phyloP scores from a whole-genome alignment of 2,797 vertebrate species.

The Sebastes melanostomus region DNA sequence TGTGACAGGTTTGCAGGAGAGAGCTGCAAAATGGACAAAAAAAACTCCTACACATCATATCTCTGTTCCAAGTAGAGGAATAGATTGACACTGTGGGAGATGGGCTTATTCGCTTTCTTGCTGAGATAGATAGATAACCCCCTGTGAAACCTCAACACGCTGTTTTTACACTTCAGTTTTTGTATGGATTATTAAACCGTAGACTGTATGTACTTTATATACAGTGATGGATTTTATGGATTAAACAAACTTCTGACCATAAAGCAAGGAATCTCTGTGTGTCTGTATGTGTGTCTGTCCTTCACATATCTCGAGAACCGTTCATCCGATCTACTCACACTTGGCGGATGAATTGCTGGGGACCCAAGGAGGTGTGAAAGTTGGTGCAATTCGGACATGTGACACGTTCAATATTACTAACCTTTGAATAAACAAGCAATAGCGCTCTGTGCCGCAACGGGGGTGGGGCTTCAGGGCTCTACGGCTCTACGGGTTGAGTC shows the following conservation, averaged over 20 bases:
- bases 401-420: not conserved
- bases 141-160: not conserved
- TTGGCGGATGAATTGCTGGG: not conserved
- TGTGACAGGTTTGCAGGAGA: not conserved
- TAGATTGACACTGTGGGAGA: not conserved
- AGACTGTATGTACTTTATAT: not conserved
- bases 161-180: not conserved
- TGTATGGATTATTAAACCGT: not conserved
- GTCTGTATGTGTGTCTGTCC: not conserved
- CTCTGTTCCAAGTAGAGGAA: not conserved
- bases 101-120: not conserved
- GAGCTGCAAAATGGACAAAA: not conserved
- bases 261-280: not conserved
- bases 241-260: not conserved
- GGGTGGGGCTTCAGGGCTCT: not conserved
- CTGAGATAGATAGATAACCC: not conserved
- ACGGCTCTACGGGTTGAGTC: not conserved
- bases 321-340: not conserved
- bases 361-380: not conserved
- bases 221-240: not conserved
- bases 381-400: not conserved
- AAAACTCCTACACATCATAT: not conserved
- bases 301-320: not conserved
- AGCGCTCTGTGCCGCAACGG: not conserved
- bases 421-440: not conserved